Percentiles rank a stretch among this genome's conserved stretches.
phyloP scores from a whole-genome alignment of 2,888 invertebrate species.

The Brenthis ino region DNA sequence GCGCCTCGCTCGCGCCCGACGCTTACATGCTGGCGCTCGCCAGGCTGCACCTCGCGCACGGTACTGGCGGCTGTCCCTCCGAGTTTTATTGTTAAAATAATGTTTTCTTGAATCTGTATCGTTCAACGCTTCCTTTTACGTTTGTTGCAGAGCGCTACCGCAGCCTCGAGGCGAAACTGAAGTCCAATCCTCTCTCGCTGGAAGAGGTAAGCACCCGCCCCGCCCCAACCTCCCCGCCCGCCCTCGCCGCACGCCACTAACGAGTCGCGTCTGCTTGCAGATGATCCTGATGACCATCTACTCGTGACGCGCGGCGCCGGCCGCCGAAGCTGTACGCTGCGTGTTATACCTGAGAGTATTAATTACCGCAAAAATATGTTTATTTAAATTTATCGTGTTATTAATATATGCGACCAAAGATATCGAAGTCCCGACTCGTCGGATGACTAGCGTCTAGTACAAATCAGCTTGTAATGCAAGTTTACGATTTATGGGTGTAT shows the following conservation, averaged over 20 bases:
- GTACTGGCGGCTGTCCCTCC: conserved; percentile 39
- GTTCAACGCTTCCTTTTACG: not conserved
- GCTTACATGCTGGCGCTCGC: conserved; percentile 39
- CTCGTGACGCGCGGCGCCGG: conserved; percentile 69
- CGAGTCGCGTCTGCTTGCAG: conserved; percentile 58
- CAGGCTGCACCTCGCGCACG: conserved; percentile 63
- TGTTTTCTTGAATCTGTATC: not conserved
- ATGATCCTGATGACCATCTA: conserved; percentile 86
- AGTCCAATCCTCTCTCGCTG: conserved; percentile 86
- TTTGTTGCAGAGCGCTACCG: conserved; percentile 85
- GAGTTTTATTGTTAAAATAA: too few relatives aligned
- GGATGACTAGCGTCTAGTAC: conserved; percentile 12
- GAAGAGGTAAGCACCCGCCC: conserved; percentile 82
- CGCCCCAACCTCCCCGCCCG: not conserved
- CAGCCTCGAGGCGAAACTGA: conserved; percentile 86
- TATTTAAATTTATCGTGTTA: conserved; percentile 9
- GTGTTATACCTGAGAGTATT: not conserved
- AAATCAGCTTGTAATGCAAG: conserved; percentile 14
- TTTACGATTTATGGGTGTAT: too few relatives aligned
- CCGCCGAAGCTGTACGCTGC: not conserved
- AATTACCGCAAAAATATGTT: not conserved
- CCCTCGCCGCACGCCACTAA: not conserved
- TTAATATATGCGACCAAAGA: conserved; percentile 23
- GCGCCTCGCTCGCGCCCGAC: conserved; percentile 31
- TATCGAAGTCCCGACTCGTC: conserved; percentile 5